Evolutionary conservation across 2,113 vertebrate species (phyloP).

Genomic region (Tretioscincus oriximinensis): DNA sequence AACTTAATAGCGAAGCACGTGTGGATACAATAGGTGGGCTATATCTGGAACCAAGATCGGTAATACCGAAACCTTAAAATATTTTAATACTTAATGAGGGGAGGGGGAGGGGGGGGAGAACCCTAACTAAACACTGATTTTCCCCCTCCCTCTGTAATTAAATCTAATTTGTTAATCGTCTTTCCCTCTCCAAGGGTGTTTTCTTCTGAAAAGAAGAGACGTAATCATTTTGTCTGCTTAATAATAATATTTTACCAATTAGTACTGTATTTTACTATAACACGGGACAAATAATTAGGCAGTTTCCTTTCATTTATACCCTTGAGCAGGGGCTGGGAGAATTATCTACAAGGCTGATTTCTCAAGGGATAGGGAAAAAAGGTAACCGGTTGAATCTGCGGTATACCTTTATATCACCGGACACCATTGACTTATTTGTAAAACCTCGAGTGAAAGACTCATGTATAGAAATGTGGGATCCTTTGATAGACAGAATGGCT

Average conservation of each 20-base stretch:
- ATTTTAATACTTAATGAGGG: neutral
- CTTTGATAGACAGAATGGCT: neutral
- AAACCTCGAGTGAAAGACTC: slow-evolving; percentile 28
- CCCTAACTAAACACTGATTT: slow-evolving; percentile 41
- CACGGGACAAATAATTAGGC: slow-evolving; percentile 51
- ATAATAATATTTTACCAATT: slow-evolving; percentile 67
- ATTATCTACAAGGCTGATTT: slow-evolving; percentile 41
- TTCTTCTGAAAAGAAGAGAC: slow-evolving; percentile 48
- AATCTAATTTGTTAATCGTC: slow-evolving; percentile 66
- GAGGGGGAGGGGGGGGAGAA: neutral
- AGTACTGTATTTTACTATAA: slow-evolving; percentile 55
- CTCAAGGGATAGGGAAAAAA: neutral
- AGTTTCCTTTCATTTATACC: slow-evolving; percentile 60
- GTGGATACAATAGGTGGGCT: neutral
- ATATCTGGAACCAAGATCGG: neutral
- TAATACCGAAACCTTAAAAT: neutral
- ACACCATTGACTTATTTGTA: neutral
- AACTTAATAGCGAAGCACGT: neutral
- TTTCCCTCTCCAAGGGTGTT: slow-evolving; percentile 48
- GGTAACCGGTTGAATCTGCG: slow-evolving; percentile 22
- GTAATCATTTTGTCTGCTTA: slow-evolving; percentile 63
- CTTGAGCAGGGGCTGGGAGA: slow-evolving; percentile 24
- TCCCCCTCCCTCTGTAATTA: slow-evolving; percentile 56
- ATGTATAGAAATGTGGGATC: neutral
- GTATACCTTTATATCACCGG: neutral